Evolutionary conservation across 2,797 vertebrate species (phyloP).

Genomic region (Arctocebus calabarensis): DNA sequence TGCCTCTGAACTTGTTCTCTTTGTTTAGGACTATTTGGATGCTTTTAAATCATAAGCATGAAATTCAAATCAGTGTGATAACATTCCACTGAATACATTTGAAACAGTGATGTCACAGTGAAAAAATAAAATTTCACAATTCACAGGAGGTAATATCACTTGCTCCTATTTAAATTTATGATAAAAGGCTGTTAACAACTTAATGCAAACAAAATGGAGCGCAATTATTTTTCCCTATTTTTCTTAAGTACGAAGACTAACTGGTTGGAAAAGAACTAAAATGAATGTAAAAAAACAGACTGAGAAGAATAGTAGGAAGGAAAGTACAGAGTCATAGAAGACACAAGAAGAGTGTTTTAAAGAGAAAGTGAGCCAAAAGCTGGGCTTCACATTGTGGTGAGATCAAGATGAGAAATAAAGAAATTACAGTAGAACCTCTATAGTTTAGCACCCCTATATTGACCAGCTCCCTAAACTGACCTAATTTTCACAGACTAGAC

Average conservation of each 20-base stretch:
- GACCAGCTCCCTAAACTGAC: no score
- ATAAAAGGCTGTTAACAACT: background rate
- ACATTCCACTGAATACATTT: background rate
- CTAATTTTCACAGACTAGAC: no score
- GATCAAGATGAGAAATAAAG: background rate
- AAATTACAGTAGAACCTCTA: background rate
- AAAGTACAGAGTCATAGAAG: background rate
- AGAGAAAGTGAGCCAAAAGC: background rate
- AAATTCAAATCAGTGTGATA: background rate
- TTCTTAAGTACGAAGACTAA: background rate
- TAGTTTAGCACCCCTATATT: no score
- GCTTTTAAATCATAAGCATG: background rate
- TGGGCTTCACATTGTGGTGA: background rate
- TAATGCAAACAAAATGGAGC: background rate
- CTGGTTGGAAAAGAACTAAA: background rate
- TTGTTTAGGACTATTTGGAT: background rate
- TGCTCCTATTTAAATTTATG: slow-evolving; percentile 30
- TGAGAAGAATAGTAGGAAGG: background rate
- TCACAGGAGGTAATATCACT: background rate
- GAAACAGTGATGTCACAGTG: background rate
- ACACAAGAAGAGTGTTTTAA: background rate
- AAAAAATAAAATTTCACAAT: slow-evolving; percentile 10
- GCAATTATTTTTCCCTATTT: background rate
- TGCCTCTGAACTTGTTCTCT: background rate
- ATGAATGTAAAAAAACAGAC: background rate